phyloP scores from a whole-genome alignment of 2,797 vertebrate species.

The Malurus leucopterus region DNA sequence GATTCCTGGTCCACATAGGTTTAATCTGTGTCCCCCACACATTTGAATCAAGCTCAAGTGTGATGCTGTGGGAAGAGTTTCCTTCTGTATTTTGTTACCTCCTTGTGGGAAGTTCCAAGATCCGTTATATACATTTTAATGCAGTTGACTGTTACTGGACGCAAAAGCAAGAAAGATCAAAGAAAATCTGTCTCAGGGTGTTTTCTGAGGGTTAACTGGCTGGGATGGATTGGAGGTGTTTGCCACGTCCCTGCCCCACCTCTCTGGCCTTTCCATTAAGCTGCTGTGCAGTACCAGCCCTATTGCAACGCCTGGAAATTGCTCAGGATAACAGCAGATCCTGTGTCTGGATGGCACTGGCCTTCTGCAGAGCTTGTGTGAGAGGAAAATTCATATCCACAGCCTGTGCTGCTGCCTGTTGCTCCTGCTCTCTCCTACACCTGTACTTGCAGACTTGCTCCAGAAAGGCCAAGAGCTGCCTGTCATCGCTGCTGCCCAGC shows the following conservation, averaged over 20 bases:
- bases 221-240: not conserved
- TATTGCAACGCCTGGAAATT: rapidly evolving
- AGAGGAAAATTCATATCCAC: rapidly evolving
- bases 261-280: not conserved
- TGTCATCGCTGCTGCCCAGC: rapidly evolving
- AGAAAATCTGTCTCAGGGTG: not conserved
- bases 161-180: not conserved
- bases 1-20: not conserved
- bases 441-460: not conserved
- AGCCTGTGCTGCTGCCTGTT: not conserved
- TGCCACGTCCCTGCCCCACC: no score
- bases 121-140: not conserved
- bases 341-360: not conserved
- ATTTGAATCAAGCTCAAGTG: not conserved
- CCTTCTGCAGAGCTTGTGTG: not conserved
- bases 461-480: not conserved
- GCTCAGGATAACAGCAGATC: not conserved
- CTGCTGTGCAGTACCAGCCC: not conserved
- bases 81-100: not conserved
- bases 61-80: not conserved
- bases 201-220: not conserved
- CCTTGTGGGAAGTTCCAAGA: not conserved
- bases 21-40: not conserved
- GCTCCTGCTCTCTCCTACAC: not conserved
- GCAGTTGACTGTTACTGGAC: not conserved